Percentiles rank a stretch among this genome's conserved stretches.
phyloP scores from a whole-genome alignment of 2,113 vertebrate species.

The Halcyon malimbica region DNA sequence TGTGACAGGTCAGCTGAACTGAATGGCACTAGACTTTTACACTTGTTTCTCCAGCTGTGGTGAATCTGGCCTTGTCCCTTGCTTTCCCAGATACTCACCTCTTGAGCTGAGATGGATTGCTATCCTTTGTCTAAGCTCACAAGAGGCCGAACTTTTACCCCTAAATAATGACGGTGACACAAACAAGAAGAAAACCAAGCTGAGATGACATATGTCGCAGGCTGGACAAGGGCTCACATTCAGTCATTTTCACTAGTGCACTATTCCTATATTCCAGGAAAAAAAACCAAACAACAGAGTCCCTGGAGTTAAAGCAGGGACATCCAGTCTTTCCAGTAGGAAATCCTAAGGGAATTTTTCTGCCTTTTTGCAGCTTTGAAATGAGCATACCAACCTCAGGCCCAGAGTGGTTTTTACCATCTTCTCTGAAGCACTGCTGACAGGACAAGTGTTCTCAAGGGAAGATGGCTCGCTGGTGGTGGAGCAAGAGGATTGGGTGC shows the following conservation, averaged over 20 bases:
- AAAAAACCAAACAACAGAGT: neutral
- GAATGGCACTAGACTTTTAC: neutral
- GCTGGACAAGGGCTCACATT: neutral
- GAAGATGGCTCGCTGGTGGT: constrained; percentile 9
- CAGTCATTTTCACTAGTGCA: neutral
- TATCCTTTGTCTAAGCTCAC: neutral
- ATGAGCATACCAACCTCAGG: neutral
- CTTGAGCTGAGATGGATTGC: neutral
- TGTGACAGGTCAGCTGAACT: neutral
- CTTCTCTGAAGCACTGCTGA: neutral
- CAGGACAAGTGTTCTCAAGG: constrained; percentile 30
- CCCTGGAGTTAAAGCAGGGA: neutral
- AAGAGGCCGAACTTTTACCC: neutral
- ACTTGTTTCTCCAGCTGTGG: neutral
- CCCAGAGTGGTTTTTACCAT: neutral
- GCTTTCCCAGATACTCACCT: neutral
- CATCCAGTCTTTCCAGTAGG: neutral
- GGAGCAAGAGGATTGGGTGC: neutral
- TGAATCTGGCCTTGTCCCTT: neutral
- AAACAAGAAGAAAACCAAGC: neutral
- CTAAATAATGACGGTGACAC: neutral
- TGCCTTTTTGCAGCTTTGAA: neutral
- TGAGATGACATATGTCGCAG: neutral
- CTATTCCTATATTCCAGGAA: neutral
- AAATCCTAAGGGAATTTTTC: neutral